phyloP scores from a whole-genome alignment of 2,113 vertebrate species.

The Euleptes europaea region DNA sequence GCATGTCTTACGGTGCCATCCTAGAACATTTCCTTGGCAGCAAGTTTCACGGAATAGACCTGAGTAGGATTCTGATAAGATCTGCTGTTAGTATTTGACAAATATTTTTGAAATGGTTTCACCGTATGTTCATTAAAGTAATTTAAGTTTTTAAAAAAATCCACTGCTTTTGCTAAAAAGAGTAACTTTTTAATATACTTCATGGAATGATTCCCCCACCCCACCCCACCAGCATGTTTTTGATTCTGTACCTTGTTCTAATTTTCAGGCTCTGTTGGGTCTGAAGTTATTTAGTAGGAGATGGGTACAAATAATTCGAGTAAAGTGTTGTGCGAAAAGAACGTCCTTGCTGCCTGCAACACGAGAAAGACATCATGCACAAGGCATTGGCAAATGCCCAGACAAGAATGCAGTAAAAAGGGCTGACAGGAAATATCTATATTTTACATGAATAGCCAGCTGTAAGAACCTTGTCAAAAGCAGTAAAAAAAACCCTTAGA shows the following conservation, averaged over 20 bases:
- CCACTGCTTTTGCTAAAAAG: background rate
- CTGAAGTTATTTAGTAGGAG: background rate
- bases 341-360: background rate
- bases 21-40: too few species aligned
- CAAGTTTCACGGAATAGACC: too few species aligned
- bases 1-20: background rate
- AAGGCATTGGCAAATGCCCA: background rate
- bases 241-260: fast-evolving
- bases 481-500: background rate
- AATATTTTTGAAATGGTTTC: background rate
- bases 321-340: fast-evolving
- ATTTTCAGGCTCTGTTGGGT: background rate
- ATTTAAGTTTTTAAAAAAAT: background rate
- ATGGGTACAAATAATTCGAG: background rate
- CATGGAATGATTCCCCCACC: background rate
- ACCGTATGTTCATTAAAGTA: background rate
- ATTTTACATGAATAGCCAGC: background rate
- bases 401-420: fast-evolving
- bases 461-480: background rate
- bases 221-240: background rate
- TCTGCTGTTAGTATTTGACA: slow-evolving; percentile 20
- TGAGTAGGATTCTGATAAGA: too few species aligned
- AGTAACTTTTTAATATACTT: background rate
- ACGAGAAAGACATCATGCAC: background rate
- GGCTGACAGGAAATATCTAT: background rate